These are phyloP conservation scores for Drosophila parabipectinata DNA, from an alignment of 1,140 invertebrate genomes.

Conservation along the genomic window DNA sequence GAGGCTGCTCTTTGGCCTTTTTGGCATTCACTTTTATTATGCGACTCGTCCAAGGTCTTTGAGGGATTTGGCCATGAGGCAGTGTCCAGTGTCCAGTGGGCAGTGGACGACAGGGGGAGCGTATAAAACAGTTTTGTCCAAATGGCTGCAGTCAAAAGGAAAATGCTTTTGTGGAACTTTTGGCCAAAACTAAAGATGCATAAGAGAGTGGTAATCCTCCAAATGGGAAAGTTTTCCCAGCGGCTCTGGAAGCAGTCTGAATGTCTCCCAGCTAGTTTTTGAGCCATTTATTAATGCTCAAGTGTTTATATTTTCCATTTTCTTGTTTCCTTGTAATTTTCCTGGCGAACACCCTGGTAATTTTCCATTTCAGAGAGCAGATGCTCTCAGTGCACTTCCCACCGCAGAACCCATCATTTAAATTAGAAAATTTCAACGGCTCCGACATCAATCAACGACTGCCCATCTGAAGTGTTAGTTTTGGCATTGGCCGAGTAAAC, in stretches of 20 bases:
- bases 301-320: conserved; percentile 39
- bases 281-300: conserved; percentile 19
- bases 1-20: conserved; percentile 8
- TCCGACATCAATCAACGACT: conserved; percentile 33
- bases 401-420: conserved; percentile 41
- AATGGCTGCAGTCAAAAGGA: conserved; percentile 40
- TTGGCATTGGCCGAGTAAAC: conserved; percentile 11
- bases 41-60: conserved; percentile 34
- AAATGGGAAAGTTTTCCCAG: conserved; percentile 26
- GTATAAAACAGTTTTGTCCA: conserved; percentile 31
- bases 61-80: background rate
- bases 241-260: conserved; percentile 7
- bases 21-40: conserved; percentile 42
- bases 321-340: conserved; percentile 2
- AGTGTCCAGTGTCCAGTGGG: too few relatives aligned
- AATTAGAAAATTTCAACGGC: conserved; percentile 39
- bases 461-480: conserved; percentile 17
- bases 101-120: background rate
- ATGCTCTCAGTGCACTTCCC: conserved; percentile 34
- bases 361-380: conserved; percentile 29
- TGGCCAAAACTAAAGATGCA: conserved; percentile 44
- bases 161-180: conserved; percentile 36
- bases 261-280: conserved; percentile 9
- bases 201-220: conserved; percentile 47
- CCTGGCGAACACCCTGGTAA: conserved; percentile 4